Evolutionary conservation across 2,113 vertebrate genomes (phyloP).

Genomic region (Pyxicephalus adspersus): DNA sequence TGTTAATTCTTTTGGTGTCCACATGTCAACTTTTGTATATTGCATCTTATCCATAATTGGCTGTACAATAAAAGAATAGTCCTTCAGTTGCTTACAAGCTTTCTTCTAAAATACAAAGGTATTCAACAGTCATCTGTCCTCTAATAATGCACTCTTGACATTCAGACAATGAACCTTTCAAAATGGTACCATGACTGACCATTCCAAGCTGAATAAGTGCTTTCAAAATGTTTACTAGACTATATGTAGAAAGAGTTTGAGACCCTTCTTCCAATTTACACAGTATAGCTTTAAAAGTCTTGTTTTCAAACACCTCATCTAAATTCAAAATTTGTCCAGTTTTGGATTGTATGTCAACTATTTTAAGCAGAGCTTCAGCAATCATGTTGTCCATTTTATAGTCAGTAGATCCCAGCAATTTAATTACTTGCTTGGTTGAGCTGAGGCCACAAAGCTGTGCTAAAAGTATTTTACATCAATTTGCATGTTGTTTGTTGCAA

Average conservation of each 20-base stretch:
- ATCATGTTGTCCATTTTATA: constrained; percentile 75
- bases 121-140: constrained; percentile 65
- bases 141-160: constrained; percentile 72
- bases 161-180: constrained; percentile 78
- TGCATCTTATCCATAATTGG: constrained; percentile 74
- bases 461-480: constrained; percentile 57
- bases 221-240: constrained; percentile 76
- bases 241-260: constrained; percentile 68
- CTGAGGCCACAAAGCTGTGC: constrained; percentile 64
- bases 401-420: constrained; percentile 69
- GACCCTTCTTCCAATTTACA: constrained; percentile 77
- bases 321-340: constrained; percentile 64
- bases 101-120: constrained; percentile 79
- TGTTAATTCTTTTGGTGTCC: constrained; percentile 72
- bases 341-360: constrained; percentile 79
- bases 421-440: constrained; percentile 75
- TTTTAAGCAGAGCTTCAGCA: constrained; percentile 74
- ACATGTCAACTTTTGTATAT: constrained; percentile 63
- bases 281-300: constrained; percentile 77
- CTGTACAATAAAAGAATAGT: constrained; percentile 61
- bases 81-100: constrained; percentile 74
- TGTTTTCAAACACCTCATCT: constrained; percentile 66
- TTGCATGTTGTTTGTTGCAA: too few species aligned
- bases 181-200: constrained; percentile 75
- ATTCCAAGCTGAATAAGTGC: constrained; percentile 76